Percentiles rank a stretch among this genome's conserved stretches.
Conservation (phyloP, 2,888 invertebrate species). For the Eudemis profundana region DNA sequence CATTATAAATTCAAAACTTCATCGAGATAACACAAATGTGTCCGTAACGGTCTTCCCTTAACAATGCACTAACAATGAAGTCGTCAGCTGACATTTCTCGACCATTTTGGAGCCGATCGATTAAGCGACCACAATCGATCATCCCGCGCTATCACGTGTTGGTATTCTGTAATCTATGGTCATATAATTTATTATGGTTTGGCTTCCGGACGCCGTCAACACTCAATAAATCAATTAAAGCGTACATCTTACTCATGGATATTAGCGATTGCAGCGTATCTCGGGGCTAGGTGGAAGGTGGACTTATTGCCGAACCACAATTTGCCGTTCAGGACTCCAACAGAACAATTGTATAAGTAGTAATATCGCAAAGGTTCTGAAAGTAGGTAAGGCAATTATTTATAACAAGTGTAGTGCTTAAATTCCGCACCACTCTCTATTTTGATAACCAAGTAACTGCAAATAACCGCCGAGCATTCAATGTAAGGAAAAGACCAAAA, state of each 20-base stretch:
- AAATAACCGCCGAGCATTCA: too few relatives aligned
- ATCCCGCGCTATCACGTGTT: conserved; percentile 43
- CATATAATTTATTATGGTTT: conserved; percentile 42
- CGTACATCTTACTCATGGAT: conserved; percentile 32
- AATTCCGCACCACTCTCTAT: too few relatives aligned
- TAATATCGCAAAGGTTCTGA: too few relatives aligned
- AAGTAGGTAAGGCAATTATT: too few relatives aligned
- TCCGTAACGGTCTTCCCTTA: conserved; percentile 38
- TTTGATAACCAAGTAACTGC: too few relatives aligned
- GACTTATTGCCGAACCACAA: conserved; percentile 2
- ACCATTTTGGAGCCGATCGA: conserved; percentile 41
- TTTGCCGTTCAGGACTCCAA: too few relatives aligned
- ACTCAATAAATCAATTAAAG: conserved; percentile 44
- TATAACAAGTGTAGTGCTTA: too few relatives aligned
- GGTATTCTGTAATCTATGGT: conserved; percentile 44
- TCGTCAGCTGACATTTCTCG: conserved; percentile 41
- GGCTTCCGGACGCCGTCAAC: conserved; percentile 45
- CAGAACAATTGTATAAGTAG: too few relatives aligned
- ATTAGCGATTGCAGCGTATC: conserved; percentile 9
- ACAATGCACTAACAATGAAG: conserved; percentile 44
- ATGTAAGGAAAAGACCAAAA: too few relatives aligned
- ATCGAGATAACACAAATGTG: conserved; percentile 41
- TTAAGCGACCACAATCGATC: conserved; percentile 39
- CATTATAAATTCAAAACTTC: conserved; percentile 43
- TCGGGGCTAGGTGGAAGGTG: neutral